These are phyloP conservation scores for Drosophila miranda DNA, from an alignment of 1,140 invertebrate species.

Conservation along the genomic window DNA sequence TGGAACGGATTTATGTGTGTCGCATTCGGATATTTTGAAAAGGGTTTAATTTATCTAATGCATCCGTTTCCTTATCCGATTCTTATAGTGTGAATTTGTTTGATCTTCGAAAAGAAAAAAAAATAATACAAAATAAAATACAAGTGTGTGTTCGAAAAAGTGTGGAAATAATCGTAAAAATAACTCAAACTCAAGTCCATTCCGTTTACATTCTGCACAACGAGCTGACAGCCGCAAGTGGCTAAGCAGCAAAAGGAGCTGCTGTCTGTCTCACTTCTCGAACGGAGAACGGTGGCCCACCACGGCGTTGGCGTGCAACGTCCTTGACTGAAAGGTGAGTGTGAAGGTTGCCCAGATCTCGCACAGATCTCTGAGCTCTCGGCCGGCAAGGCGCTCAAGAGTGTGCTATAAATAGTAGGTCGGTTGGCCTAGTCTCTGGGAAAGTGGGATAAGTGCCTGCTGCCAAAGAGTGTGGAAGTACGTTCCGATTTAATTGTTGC, in stretches of 20 bases:
- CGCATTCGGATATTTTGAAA: slow-evolving; percentile 38
- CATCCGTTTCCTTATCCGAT: slow-evolving; percentile 73
- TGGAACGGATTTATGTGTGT: slow-evolving; percentile 49
- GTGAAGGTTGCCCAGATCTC: slow-evolving; percentile 48
- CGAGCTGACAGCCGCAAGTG: slow-evolving; percentile 69
- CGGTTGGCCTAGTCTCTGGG: slow-evolving; percentile 9
- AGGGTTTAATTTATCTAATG: slow-evolving; percentile 68
- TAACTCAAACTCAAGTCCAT: slow-evolving; percentile 64
- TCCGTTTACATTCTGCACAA: slow-evolving; percentile 61
- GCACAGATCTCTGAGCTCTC: slow-evolving; percentile 4
- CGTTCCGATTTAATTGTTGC: not conserved
- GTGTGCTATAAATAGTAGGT: slow-evolving; percentile 14
- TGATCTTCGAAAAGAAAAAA: slow-evolving; percentile 54
- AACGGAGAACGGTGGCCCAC: slow-evolving; percentile 32
- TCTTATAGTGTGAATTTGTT: slow-evolving; percentile 68
- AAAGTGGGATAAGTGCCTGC: slow-evolving; percentile 3
- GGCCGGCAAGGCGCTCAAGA: slow-evolving; percentile 9
- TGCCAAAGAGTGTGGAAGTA: slow-evolving; percentile 1
- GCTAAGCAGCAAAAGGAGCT: slow-evolving; percentile 54
- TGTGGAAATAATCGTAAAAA: slow-evolving; percentile 66
- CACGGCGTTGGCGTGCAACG: slow-evolving; percentile 50
- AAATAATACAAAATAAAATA: slow-evolving; percentile 20
- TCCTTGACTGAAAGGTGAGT: slow-evolving; percentile 75
- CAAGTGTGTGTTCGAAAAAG: slow-evolving; percentile 37
- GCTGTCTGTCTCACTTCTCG: slow-evolving; percentile 45